These are phyloP conservation scores for Rhadina sibilatrix DNA, from an alignment of 2,113 vertebrate species.

Conservation along the genomic window DNA sequence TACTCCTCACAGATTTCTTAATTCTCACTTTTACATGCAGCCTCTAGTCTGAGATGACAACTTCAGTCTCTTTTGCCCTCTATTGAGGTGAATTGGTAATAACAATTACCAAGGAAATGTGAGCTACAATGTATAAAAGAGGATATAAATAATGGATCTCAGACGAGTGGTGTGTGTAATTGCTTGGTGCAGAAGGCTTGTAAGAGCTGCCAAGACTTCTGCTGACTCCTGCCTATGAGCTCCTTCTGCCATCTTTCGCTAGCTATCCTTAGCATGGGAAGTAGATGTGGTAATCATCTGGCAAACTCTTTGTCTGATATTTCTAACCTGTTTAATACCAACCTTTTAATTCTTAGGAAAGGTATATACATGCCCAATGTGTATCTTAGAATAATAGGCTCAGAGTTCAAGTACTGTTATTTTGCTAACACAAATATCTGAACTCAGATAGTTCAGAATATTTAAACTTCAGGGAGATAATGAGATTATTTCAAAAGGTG, in stretches of 20 bases:
- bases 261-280: background rate
- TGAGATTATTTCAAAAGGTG: background rate
- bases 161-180: constrained; percentile 54
- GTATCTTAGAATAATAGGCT: background rate
- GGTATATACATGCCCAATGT: background rate
- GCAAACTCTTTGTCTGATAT: constrained; percentile 8
- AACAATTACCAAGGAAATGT: constrained; percentile 54
- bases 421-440: background rate
- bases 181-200: background rate
- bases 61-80: constrained; percentile 74
- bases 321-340: background rate
- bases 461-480: background rate
- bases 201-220: constrained; percentile 43
- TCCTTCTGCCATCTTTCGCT: background rate
- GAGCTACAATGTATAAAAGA: background rate
- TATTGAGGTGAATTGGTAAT: constrained; percentile 67
- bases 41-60: constrained; percentile 28
- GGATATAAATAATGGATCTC: constrained; percentile 61
- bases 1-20: constrained; percentile 28
- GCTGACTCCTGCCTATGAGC: background rate
- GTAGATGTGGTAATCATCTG: background rate
- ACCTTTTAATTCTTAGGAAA: constrained; percentile 13
- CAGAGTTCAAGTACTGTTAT: background rate
- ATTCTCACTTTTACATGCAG: constrained; percentile 25
- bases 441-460: background rate